phyloP scores from a whole-genome alignment of 2,113 vertebrate genomes.

The Campylomormyrus numenius region DNA sequence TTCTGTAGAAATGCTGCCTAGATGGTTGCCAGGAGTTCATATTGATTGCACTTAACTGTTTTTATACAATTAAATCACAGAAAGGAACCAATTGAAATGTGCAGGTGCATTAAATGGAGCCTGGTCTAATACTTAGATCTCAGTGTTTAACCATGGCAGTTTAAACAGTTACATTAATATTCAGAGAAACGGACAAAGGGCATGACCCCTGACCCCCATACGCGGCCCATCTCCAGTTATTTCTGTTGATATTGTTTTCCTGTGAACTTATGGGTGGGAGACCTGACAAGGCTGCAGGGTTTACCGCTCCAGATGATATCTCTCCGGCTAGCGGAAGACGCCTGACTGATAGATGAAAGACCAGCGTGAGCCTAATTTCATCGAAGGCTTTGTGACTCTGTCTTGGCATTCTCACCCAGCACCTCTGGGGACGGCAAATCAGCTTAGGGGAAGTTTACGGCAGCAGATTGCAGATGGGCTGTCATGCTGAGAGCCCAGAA shows the following conservation, averaged over 20 bases:
- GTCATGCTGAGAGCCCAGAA: slow-evolving; percentile 21
- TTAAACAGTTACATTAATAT: neutral
- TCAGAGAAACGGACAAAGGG: neutral
- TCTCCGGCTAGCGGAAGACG: slow-evolving; percentile 20
- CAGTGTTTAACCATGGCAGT: neutral
- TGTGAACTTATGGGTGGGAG: neutral
- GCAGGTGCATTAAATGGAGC: neutral
- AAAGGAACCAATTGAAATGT: neutral
- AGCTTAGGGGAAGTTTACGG: slow-evolving; percentile 23
- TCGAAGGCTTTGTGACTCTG: slow-evolving; percentile 17
- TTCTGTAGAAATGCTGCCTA: neutral
- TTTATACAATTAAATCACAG: neutral
- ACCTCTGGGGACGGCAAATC: slow-evolving; percentile 26
- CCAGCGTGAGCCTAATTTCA: slow-evolving; percentile 28
- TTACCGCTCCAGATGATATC: slow-evolving; percentile 24
- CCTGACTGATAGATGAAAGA: slow-evolving; percentile 24
- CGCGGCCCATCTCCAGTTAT: neutral
- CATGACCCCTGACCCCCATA: neutral
- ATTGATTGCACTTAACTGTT: neutral
- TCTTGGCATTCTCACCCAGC: slow-evolving; percentile 19
- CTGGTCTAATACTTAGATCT: neutral
- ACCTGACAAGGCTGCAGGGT: neutral
- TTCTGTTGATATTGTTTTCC: neutral
- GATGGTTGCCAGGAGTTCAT: neutral
- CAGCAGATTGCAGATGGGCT: slow-evolving; percentile 21